phyloP scores from a whole-genome alignment of 2,797 vertebrate genomes.

The Ctenochaetus hawaiiensis region DNA sequence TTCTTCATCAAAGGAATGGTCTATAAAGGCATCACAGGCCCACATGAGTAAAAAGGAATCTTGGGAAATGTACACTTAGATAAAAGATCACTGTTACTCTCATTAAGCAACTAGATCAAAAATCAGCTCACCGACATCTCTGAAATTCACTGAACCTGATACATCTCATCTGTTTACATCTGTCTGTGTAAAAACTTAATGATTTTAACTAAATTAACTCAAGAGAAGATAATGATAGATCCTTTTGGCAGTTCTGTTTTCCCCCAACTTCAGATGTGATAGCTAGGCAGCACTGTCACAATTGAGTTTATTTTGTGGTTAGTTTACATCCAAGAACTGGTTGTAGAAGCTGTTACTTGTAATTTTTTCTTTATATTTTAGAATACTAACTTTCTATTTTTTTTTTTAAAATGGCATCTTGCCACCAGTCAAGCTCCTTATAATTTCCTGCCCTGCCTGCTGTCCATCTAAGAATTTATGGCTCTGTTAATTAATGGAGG shows the following conservation, averaged over 20 bases:
- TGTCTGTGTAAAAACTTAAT: too few relatives aligned
- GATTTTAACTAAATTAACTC: too few relatives aligned
- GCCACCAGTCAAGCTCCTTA: background rate
- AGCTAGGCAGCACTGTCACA: too few relatives aligned
- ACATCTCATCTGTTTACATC: too few relatives aligned
- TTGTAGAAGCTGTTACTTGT: too few relatives aligned
- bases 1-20: background rate
- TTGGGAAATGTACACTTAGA: background rate
- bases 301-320: background rate
- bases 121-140: background rate
- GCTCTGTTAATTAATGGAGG: conserved; percentile 45
- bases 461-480: conserved; percentile 36
- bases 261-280: background rate
- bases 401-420: background rate
- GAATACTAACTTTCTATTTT: background rate
- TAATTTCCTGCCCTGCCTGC: conserved; percentile 13
- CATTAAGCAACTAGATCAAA: background rate
- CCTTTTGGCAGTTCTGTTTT: background rate
- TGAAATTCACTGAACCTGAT: too few relatives aligned
- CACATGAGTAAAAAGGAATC: background rate
- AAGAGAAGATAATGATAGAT: too few relatives aligned
- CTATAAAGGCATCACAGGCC: background rate
- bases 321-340: background rate
- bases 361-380: background rate
- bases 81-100: background rate